Percentiles rank a stretch among this genome's conserved stretches.
Conservation (phyloP, 2,888 invertebrate genomes). For the Andrena fulva region DNA sequence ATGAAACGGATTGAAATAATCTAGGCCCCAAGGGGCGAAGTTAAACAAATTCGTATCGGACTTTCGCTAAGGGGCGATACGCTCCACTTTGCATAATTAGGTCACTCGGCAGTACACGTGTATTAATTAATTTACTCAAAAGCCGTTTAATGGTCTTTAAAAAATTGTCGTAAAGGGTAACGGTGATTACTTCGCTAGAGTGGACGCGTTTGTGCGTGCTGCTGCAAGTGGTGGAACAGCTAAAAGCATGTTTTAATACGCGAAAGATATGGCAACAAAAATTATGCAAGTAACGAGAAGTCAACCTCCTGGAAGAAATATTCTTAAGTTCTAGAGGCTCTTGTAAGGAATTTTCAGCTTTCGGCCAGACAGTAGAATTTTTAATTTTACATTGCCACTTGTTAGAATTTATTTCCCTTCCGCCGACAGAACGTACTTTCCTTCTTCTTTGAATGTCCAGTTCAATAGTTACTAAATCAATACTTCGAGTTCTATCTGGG, state of each 20-base stretch:
- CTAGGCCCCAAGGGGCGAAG: neutral
- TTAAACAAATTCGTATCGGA: neutral
- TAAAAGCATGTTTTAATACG: neutral
- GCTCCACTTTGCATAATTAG: constrained; percentile 10
- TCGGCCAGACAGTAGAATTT: too few relatives aligned
- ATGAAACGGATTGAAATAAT: neutral
- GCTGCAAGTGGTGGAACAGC: neutral
- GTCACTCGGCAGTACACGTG: neutral
- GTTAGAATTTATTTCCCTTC: too few relatives aligned
- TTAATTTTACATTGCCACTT: too few relatives aligned
- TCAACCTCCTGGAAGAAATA: neutral
- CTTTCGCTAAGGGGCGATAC: neutral
- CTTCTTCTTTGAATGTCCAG: too few relatives aligned
- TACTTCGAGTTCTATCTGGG: neutral
- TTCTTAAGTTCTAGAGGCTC: neutral
- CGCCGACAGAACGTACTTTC: too few relatives aligned
- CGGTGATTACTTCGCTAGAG: neutral
- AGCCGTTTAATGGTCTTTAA: constrained; percentile 1
- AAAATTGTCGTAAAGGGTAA: neutral
- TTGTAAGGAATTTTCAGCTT: neutral
- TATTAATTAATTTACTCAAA: constrained; percentile 22
- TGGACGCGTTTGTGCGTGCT: neutral
- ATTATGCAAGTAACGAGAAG: neutral
- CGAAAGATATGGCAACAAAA: neutral
- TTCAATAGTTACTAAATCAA: neutral